Evolutionary conservation across 2,888 invertebrate genomes (phyloP).

Genomic region (Auanema sp.): DNA sequence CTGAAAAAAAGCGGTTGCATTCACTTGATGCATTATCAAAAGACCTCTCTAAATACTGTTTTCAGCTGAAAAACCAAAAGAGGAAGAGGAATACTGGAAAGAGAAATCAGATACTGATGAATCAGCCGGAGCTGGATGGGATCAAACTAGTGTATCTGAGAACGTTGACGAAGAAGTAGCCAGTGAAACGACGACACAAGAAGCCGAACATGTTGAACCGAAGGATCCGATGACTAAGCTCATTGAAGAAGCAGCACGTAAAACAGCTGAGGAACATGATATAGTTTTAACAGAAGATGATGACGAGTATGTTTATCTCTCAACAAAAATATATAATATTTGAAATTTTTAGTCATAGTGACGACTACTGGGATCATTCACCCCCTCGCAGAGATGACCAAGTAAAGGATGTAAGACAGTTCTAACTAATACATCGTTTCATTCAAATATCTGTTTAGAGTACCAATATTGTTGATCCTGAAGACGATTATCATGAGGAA

Average conservation of each 20-base stretch:
- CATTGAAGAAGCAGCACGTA: constrained; percentile 11
- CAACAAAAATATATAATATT: neutral
- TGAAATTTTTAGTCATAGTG: neutral
- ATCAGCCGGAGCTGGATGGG: constrained; percentile 1
- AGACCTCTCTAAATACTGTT: no score
- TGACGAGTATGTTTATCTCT: neutral
- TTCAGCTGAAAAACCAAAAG: no score
- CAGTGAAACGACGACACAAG: neutral
- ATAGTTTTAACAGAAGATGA: neutral
- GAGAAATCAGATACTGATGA: constrained; percentile 7
- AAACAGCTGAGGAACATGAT: constrained; percentile 14
- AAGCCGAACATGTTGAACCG: neutral
- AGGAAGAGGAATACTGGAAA: no score
- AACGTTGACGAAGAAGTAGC: neutral
- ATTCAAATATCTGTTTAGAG: no score
- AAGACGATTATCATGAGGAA: no score
- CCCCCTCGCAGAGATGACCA: neutral
- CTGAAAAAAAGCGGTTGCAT: neutral
- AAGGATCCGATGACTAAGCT: constrained; percentile 6
- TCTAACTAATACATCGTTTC: no score
- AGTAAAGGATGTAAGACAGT: neutral
- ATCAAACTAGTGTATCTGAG: constrained; percentile 9
- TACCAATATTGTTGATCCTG: no score
- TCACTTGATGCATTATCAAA: neutral
- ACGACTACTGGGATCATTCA: neutral